Evolutionary conservation across 2,113 vertebrate species (phyloP), one percentile per base, ranked within the genome.

Genomic region (Macrotus californicus): DNA sequence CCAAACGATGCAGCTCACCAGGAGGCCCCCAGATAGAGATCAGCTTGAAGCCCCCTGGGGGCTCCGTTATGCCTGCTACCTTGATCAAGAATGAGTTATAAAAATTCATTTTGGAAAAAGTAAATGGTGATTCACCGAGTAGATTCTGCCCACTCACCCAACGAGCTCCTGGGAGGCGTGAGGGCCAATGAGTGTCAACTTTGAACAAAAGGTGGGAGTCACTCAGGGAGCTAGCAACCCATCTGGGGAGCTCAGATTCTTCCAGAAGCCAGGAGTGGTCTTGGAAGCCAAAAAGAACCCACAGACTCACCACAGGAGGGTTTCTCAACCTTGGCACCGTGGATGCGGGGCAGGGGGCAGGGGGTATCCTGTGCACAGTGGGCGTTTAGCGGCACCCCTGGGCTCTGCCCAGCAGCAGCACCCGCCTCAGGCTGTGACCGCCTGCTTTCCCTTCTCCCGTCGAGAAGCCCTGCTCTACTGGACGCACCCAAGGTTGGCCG

Each of bases 351-450:
- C 0, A 11, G 59, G 39, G 6, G 9, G 6, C n/a, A n/a, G 29
- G 64, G 19, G n/a, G 3, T 4, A 0, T 36, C 77, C n/a, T 18
- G 8, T 0, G 29, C 36, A 39, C 1, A 0, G n/a, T 0, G 36
- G 22, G 10, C 16, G 3, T 8, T 4, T 7, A 31, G 52, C 52
- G 72, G 41, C 16, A 34, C 21, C 70, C 15, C 43, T 73, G 16
- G 22, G 24, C 50, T 64, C 84, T 9, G 2, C 7, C 41, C 39
- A 19, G 19, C 0, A 24, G 89, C 29, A 69, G 34, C 21, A 52
- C 18, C 34, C 6, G 9, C 21, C 26, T 26, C 31, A 13, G 6
- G 5, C 4, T 13, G 13, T 2, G 54, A 54, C 29, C 54, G 12
- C 69, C 87, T 5, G 11, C 3, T 3, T 3, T 56, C 21, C 29